phyloP scores from a whole-genome alignment of 2,797 vertebrate genomes.

The Catharus ustulatus region DNA sequence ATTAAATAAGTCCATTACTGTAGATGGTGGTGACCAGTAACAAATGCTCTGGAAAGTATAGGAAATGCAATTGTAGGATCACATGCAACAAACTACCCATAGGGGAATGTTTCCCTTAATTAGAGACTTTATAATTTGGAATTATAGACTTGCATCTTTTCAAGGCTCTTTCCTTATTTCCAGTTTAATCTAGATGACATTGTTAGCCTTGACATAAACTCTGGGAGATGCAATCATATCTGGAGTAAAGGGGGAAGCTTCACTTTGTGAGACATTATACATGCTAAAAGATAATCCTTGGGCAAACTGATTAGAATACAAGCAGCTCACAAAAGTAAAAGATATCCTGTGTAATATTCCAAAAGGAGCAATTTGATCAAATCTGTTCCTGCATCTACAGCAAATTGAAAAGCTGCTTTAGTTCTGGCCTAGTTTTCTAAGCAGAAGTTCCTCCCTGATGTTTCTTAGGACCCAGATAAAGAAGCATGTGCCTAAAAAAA shows the following conservation, averaged over 20 bases:
- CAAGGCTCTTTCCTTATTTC: background rate
- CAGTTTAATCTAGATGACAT: background rate
- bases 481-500: background rate
- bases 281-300: background rate
- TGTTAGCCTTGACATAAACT: background rate
- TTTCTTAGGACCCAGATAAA: background rate
- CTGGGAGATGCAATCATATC: background rate
- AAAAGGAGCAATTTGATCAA: background rate
- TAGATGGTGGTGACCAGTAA: background rate
- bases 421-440: background rate
- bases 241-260: background rate
- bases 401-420: background rate
- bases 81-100: background rate
- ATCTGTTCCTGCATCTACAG: background rate
- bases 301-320: background rate
- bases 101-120: background rate
- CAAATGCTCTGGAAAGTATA: background rate
- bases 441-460: background rate
- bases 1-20: background rate
- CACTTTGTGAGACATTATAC: background rate
- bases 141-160: background rate
- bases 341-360: background rate
- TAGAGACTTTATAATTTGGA: background rate
- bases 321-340: background rate
- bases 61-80: background rate